Base-by-base conservation (phyloP, 1,140 invertebrate species). In the Drosophila murphyi region DNA sequence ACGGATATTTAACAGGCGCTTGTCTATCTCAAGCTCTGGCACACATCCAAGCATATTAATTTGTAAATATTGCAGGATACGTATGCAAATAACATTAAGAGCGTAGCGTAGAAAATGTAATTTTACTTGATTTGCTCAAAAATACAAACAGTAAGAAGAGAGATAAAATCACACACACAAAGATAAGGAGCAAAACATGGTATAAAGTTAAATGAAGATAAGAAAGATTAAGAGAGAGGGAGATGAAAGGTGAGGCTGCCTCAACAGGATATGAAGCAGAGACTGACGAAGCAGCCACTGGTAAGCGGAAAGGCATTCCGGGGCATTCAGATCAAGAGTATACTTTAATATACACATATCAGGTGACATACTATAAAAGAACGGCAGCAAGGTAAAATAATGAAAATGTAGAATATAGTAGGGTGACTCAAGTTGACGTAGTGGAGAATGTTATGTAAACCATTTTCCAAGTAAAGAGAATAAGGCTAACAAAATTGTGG, bases 81-180 rank as follows among this genome's bases (percentile, higher is more conserved):
- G 85, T 89, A 89, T 89, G 80, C 85, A 90, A 89, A 89, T 89
- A 89, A 85, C 85, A 89, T 89, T 89, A 89, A 76, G 78, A 78
- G 72, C 52, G 76, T 65, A 67, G 54, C 81, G 89, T 89, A 89
- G 78, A 89, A 89, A 89, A 89, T 85, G 68, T 89, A 89, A 89
- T 89, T 89, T 89, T 85, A 85, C 85, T 89, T 89, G 85, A 89
- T 89, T 89, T 89, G 85, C 80, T 85, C 70, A 88, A 89, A 88
- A 88, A 89, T 83, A 77, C 85, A 88, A 88, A 88, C 73, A 73
- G 61, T 32, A 55, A 28, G 41, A 32, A 45, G n/a, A 56, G 4
- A 37, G 28, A 52, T 34, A 8, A 52, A 34, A 59, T 62, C 6
- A 64, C 32, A 39, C 43, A 65, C 34, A 62, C 41, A 76, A 69